These are phyloP conservation scores for Dolomedes plantarius DNA, from an alignment of 2,888 invertebrate species.

Conservation along the genomic window DNA sequence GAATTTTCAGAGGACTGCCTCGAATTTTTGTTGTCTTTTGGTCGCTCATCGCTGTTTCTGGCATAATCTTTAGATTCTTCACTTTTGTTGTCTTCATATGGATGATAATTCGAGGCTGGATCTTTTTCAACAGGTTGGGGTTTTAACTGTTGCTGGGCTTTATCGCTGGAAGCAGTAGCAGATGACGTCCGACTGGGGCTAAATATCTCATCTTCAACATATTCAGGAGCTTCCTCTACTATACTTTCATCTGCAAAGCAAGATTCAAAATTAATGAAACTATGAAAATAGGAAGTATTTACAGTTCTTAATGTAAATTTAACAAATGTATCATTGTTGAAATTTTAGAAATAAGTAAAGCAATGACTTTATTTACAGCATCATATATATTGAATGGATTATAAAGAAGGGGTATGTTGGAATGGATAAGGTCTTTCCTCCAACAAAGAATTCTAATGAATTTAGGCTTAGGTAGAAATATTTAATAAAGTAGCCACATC, in stretches of 20 bases:
- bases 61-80: conserved; percentile 40
- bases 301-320: too few species aligned
- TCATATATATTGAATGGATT: too few species aligned
- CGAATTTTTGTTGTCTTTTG: conserved; percentile 23
- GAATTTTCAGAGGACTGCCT: neutral
- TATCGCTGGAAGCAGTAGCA: conserved; percentile 40
- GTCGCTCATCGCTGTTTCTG: conserved; percentile 24
- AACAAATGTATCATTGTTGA: too few species aligned
- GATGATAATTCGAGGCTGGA: conserved; percentile 35
- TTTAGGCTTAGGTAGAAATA: too few species aligned
- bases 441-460: too few species aligned
- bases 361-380: too few species aligned
- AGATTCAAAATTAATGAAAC: neutral
- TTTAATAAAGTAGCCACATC: too few species aligned
- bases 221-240: conserved; percentile 27
- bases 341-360: too few species aligned
- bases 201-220: conserved; percentile 53
- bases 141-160: conserved; percentile 12
- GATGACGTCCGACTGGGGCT: conserved; percentile 58
- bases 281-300: too few species aligned
- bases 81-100: conserved; percentile 38
- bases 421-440: too few species aligned
- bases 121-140: conserved; percentile 40
- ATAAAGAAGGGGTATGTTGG: too few species aligned
- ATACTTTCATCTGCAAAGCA: conserved; percentile 23